Evolutionary conservation across 1,140 invertebrate species (phyloP), one percentile per base, ranked within the genome.

Genomic region (Neoseiulus cucumeris): DNA sequence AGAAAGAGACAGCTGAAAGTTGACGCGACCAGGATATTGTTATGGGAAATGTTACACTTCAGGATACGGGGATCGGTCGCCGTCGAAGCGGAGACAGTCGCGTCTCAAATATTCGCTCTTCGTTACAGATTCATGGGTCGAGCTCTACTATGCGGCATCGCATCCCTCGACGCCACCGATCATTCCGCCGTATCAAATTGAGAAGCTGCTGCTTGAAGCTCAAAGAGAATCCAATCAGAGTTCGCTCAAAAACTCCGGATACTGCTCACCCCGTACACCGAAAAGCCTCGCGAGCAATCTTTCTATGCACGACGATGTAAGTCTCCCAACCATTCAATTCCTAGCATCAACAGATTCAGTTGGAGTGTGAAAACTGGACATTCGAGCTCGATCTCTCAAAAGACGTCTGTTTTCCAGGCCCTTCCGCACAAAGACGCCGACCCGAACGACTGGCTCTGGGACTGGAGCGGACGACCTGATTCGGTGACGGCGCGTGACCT

Each of bases 221-320:
- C 51, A 59, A 33, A 25, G 51, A 17, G 51, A 59, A 59, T 59
- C 51, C 14, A 59, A 59, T 25, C 51, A 59, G 22, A 59, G 51
- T 59, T 59, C 51, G 14, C 51, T 59, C 4, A 59, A 59, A 25
- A 59, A 59, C 22, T 59, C 51, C 22, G 51, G 51, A 25, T 59
- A 59, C 22, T 59, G 51, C 22, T 59, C 51, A 59, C 51, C 51
- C n/a, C 51, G 51, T 25, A 59, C 51, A 20, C 51, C 51, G 22
- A 59, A 59, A 33, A 59, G 51, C 22, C 51, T 59, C 12, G 51
- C 51, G 14, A 59, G 51, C 22, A 59, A 59, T 25, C 51, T 59
- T 12, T 59, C 51, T 9, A 33, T 59, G 25, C 51, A 59, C 22
- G 51, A 59, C 22, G 51, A 59, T 25, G 51, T 59, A 9, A 25